Evolutionary conservation across 2,888 invertebrate genomes (phyloP).

Genomic region (Chorisops tibialis): DNA sequence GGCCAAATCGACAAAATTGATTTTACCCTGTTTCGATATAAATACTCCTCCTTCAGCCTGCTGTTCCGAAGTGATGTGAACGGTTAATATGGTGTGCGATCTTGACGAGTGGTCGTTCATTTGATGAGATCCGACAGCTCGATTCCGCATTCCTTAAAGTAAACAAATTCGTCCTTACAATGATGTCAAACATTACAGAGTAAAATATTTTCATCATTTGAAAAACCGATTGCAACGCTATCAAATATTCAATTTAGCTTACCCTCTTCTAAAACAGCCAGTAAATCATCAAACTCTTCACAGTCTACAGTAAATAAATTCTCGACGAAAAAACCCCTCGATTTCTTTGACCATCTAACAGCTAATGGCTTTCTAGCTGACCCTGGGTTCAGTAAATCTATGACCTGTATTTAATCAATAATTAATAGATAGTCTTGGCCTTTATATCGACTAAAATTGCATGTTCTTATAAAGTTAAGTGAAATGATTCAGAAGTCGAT

Average conservation of each 20-base stretch:
- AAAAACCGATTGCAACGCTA: too few species aligned
- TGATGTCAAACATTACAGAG: not conserved
- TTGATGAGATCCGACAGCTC: constrained; percentile 84
- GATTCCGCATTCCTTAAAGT: constrained; percentile 77
- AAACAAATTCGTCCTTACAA: not conserved
- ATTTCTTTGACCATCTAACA: constrained; percentile 92
- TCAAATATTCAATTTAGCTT: constrained; percentile 33
- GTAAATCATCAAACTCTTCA: constrained; percentile 85
- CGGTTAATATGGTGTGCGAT: constrained; percentile 88
- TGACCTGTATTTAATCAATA: constrained; percentile 62
- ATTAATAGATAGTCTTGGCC: not conserved
- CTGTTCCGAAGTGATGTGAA: constrained; percentile 82
- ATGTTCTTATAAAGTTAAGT: too few species aligned
- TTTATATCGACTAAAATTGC: too few species aligned
- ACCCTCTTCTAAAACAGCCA: constrained; percentile 95
- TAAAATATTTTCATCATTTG: too few species aligned
- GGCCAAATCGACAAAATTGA: constrained; percentile 93
- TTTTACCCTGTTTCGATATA: constrained; percentile 87
- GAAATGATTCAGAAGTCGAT: too few species aligned
- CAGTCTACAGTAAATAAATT: constrained; percentile 95
- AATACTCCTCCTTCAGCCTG: constrained; percentile 78
- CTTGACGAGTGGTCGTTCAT: constrained; percentile 93
- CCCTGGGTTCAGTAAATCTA: constrained; percentile 88
- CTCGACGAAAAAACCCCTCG: constrained; percentile 90
- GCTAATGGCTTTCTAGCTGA: constrained; percentile 72